A percentile compares a stretch with the other conserved stretches of the same genome.
phyloP scores from a whole-genome alignment of 2,113 vertebrate genomes.

The Hippolais icterina region DNA sequence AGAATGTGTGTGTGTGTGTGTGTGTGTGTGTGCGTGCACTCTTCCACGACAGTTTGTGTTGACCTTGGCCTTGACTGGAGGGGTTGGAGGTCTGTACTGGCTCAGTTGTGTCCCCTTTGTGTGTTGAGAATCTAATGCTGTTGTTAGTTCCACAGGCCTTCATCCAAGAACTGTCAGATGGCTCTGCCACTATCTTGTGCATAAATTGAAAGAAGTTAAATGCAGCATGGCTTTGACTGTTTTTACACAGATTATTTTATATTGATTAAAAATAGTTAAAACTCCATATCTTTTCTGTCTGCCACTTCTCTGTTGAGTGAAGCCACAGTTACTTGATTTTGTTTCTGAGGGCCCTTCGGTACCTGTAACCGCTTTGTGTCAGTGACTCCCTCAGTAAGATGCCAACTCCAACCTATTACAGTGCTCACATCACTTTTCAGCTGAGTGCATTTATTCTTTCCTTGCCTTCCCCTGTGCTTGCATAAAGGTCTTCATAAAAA shows the following conservation, averaged over 20 bases:
- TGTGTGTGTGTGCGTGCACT: too few species aligned
- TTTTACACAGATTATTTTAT: constrained; percentile 19
- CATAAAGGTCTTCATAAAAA: background rate
- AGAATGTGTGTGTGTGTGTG: background rate
- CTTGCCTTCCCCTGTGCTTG: background rate
- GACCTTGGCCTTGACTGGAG: background rate
- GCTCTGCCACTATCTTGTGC: background rate
- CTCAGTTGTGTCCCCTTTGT: background rate
- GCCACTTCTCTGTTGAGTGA: background rate
- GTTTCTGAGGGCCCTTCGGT: background rate
- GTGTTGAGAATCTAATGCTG: background rate
- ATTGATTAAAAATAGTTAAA: constrained; percentile 29
- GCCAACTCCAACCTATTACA: background rate
- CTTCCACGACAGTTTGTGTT: background rate
- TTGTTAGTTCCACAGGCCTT: background rate
- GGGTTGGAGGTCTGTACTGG: background rate
- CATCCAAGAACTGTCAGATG: background rate
- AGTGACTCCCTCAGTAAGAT: background rate
- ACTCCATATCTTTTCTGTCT: background rate
- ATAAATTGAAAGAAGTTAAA: background rate
- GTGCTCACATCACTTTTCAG: background rate
- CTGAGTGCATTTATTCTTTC: background rate
- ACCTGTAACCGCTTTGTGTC: background rate
- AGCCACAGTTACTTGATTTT: background rate
- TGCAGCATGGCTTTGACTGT: background rate